These are phyloP conservation scores for Apus apus DNA, from an alignment of 2,113 vertebrate species.

Conservation along the genomic window DNA sequence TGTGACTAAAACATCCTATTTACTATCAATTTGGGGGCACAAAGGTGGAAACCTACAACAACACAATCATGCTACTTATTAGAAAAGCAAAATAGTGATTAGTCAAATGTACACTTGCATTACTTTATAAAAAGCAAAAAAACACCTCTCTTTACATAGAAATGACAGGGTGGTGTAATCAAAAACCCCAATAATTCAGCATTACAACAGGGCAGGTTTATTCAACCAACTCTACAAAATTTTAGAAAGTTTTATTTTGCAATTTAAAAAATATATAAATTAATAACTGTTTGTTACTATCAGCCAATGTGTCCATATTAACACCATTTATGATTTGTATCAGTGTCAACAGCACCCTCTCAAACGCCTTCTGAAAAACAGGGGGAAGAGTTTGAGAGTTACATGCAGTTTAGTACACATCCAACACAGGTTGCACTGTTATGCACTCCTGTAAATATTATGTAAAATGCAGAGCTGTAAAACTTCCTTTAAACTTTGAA, in stretches of 20 bases:
- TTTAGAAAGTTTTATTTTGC: not conserved
- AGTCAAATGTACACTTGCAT: not conserved
- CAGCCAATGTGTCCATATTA: constrained; percentile 12
- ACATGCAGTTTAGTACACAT: not conserved
- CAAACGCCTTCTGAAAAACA: constrained; percentile 1
- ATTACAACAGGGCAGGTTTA: not conserved
- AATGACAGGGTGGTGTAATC: not conserved
- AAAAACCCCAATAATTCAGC: not conserved
- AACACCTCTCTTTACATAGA: not conserved
- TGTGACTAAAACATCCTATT: not conserved
- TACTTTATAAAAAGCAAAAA: not conserved
- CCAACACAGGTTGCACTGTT: not conserved
- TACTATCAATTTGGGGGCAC: not conserved
- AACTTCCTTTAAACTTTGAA: constrained; percentile 35
- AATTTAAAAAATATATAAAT: not conserved
- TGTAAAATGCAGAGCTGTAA: constrained; percentile 24
- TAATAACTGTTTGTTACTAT: constrained; percentile 12
- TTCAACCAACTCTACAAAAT: not conserved
- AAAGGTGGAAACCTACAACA: not conserved
- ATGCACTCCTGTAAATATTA: not conserved
- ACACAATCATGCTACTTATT: not conserved
- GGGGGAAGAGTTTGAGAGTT: not conserved
- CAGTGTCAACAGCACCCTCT: not conserved
- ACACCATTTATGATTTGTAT: not conserved
- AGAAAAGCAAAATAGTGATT: not conserved